Conservation (phyloP, 2,888 invertebrate species). For the Leuctra nigra region DNA sequence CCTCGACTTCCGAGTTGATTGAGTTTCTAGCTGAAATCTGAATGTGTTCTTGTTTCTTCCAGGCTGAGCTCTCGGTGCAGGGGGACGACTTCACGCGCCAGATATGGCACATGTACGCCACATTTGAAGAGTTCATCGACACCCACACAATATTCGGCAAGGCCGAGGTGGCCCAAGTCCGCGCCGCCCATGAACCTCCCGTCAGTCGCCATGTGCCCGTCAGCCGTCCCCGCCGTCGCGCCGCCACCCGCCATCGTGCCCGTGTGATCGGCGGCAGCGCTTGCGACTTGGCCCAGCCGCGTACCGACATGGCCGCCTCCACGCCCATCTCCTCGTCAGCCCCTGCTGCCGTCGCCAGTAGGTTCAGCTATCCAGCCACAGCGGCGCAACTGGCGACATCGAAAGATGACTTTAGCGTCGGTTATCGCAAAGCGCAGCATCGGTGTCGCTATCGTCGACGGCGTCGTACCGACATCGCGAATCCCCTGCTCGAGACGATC, state of each 20-base stretch:
- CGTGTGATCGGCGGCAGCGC: constrained; percentile 25
- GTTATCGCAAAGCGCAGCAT: constrained; percentile 27
- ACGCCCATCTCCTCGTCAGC: constrained; percentile 18
- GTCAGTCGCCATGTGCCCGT: background rate
- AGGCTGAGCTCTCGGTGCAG: constrained; percentile 37
- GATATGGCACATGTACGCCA: constrained; percentile 38
- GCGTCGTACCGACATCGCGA: constrained; percentile 28
- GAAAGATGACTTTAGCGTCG: constrained; percentile 29
- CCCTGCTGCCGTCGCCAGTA: constrained; percentile 18
- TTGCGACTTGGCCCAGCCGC: constrained; percentile 19
- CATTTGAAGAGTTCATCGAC: constrained; percentile 36
- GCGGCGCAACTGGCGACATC: constrained; percentile 23
- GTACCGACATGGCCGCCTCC: constrained; percentile 19
- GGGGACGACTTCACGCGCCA: constrained; percentile 38
- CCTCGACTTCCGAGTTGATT: too few relatives aligned
- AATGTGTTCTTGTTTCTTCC: constrained; percentile 24
- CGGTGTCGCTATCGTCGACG: constrained; percentile 26
- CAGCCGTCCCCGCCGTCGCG: constrained; percentile 5
- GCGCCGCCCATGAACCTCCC: background rate
- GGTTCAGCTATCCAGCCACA: constrained; percentile 21
- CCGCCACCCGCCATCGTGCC: constrained; percentile 17
- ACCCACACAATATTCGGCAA: constrained; percentile 30
- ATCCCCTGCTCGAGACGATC: constrained; percentile 38
- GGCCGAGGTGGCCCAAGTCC: background rate
- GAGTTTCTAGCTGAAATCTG: too few relatives aligned